Evolutionary conservation across 2,113 vertebrate species (phyloP), one percentile per base, ranked within the genome.

Genomic region (Sporophila hypoxantha): DNA sequence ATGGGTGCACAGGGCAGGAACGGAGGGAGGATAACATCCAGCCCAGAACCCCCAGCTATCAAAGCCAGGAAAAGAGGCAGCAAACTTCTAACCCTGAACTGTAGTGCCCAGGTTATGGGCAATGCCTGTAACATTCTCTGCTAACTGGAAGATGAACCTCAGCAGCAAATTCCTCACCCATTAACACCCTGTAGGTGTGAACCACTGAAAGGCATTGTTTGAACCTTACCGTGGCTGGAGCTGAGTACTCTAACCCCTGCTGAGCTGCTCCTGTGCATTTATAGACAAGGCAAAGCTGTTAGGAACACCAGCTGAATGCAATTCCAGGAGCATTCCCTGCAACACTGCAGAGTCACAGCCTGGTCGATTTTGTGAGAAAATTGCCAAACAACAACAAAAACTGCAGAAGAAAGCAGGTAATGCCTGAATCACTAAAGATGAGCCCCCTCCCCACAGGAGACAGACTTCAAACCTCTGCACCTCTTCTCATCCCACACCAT

Each of bases 31-130:
- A 2, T 2, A 60, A 39, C 25, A 37, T 9, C 26, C 49, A 66
- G 30, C 21, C 22, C 56, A 75, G 16, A 80, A 37, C 2, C 8
- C 21, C 9, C 4, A 14, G 44, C 57, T 71, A 30, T 0, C 56
- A 56, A 37, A 64, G 8, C 16, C 75, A 53, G 39, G 25, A 27
- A 10, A 83, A 68, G 37, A 2, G 76, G 21, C 37, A 81, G 3
- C 44, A 16, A 60, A 77, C 10, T 74, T 65, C 44, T 9, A 59
- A 47, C 47, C 32, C 56, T 4, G 13, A 29, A 10, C 14, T 36
- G n/a, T 0, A 44, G 21, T 0, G 15, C 61, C 25, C 41, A 16
- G 27, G 11, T 66, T 30, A 56, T 0, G 6, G 32, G 36, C 13
- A 55, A 59, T 0, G 5, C 29, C 62, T 42, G 18, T 3, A 68